Base-by-base conservation (phyloP, 2,797 vertebrate genomes). In the Halcyon badia region DNA sequence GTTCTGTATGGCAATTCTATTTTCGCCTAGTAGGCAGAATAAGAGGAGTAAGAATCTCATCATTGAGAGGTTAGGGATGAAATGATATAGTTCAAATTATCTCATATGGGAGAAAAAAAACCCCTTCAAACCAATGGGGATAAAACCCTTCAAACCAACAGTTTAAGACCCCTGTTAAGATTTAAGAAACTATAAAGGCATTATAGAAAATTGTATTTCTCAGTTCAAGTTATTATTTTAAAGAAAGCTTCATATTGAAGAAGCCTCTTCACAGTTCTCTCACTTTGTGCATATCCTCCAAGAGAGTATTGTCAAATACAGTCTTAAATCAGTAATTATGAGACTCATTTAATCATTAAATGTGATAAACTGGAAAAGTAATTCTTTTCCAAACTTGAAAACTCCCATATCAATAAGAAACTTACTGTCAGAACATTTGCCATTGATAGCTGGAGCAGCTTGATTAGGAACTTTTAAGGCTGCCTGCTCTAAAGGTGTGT, bases 51-150 rank as follows among this genome's bases (percentile, higher is more conserved):
- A 71, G 42, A 88, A 89, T 48, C 11, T 61, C 25, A 54, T 60
- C 33, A 64, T 71, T 71, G 68, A 51, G 25, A 72, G 8, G 9
- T 7, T 56, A 83, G 7, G 30, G 14, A 80, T 68, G 13, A 85
- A 87, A 87, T n/a, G 1, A 14, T 18, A 41, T 4, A 4, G 37
- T 41, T 89, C n/a, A 68, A 94, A 87, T 37, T 49, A 79, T 85
- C 8, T 46, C 2, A 3, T 30, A 65, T 0, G 9, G 7, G 3
- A 8, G 61, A 54, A 70, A 71, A 88, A 31, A 1, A 6, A 15
- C 12, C 4, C 17, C 30, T 71, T 77, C 33, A n/a, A 68, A 49
- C 11, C 46, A 82, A 62, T 25, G 48, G 48, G 21, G 46, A 68
- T 79, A 31, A 18, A 1, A 8, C 4, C 18, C 30, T 71, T 77